phyloP scores from a whole-genome alignment of 2,888 invertebrate species.

The Eristalis pertinax region DNA sequence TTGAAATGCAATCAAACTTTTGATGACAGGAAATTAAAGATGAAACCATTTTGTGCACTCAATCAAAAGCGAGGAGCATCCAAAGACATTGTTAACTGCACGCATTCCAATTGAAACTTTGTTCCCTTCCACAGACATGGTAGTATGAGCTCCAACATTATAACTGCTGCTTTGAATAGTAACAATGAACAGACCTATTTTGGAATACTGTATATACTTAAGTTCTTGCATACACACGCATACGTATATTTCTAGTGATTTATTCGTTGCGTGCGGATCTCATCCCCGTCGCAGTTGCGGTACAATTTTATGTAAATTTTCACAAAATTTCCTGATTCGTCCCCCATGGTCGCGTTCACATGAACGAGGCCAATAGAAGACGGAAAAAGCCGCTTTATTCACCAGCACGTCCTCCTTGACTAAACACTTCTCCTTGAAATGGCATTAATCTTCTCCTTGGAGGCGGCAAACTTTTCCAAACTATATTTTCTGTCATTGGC shows the following conservation, averaged over 20 bases:
- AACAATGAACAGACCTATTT: neutral
- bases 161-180: neutral
- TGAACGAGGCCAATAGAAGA: neutral
- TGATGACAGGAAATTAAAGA: constrained; percentile 71
- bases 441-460: constrained; percentile 52
- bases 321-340: constrained; percentile 1
- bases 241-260: neutral
- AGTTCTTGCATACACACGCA: neutral
- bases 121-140: neutral
- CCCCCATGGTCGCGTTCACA: neutral
- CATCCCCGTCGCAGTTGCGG: neutral
- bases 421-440: constrained; percentile 44
- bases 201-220: neutral
- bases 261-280: constrained; percentile 16
- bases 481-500: constrained; percentile 47
- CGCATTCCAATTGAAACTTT: constrained; percentile 65
- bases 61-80: constrained; percentile 45
- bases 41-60: constrained; percentile 67
- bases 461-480: constrained; percentile 59
- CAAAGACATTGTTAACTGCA: constrained; percentile 50
- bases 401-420: constrained; percentile 21
- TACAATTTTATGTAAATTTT: constrained; percentile 59
- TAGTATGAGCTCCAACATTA: neutral
- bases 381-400: neutral
- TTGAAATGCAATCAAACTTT: constrained; percentile 69